phyloP scores from a whole-genome alignment of 2,888 invertebrate genomes.

The Cataglyphis albicans region DNA sequence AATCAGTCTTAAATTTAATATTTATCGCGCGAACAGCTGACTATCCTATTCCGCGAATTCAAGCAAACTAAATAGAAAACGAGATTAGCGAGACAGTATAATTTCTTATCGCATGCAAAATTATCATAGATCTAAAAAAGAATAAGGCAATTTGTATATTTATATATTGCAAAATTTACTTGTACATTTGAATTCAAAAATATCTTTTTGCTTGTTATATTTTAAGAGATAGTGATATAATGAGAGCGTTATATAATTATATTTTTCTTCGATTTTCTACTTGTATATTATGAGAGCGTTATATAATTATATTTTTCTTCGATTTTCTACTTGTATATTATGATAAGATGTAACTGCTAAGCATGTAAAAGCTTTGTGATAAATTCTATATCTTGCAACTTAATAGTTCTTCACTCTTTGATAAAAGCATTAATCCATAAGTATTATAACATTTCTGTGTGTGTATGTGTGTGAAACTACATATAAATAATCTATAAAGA shows the following conservation, averaged over 20 bases:
- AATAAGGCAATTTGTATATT: neutral
- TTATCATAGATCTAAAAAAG: neutral
- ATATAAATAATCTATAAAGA: neutral
- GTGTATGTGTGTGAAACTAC: neutral
- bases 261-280: neutral
- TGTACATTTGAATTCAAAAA: neutral
- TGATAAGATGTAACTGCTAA: neutral
- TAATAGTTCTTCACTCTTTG: neutral
- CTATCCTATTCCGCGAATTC: slow-evolving; percentile 59
- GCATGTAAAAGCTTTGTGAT: neutral
- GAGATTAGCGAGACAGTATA: slow-evolving; percentile 4
- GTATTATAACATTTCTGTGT: neutral
- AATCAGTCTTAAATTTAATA: slow-evolving; percentile 62
- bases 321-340: neutral
- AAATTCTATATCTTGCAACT: neutral
- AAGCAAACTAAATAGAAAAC: slow-evolving; percentile 40
- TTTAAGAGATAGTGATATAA: neutral
- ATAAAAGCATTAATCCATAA: neutral
- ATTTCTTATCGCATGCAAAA: slow-evolving; percentile 32
- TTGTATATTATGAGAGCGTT: neutral
- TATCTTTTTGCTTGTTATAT: neutral
- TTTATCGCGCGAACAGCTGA: slow-evolving; percentile 2
- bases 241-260: neutral
- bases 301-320: neutral
- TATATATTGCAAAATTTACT: neutral